Evolutionary conservation across 2,888 invertebrate species (phyloP).

Genomic region (Thumatha senex): DNA sequence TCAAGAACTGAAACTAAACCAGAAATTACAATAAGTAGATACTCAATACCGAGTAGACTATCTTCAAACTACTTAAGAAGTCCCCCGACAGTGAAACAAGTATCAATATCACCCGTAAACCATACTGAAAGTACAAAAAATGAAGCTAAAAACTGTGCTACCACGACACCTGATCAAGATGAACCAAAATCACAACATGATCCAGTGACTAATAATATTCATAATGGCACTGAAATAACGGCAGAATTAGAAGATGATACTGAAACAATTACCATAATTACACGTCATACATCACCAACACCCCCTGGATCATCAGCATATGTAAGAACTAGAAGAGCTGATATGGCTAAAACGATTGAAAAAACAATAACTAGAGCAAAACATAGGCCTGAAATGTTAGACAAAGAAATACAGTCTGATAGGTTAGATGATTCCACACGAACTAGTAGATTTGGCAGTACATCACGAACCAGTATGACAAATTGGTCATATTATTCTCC

Average conservation of each 20-base stretch:
- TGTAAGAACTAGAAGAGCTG: constrained; percentile 86
- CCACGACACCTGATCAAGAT: constrained; percentile 42
- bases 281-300: constrained; percentile 91
- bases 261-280: constrained; percentile 85
- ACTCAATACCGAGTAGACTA: constrained; percentile 70
- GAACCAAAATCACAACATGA: constrained; percentile 40
- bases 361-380: constrained; percentile 86
- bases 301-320: constrained; percentile 86
- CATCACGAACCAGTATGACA: constrained; percentile 83
- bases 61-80: constrained; percentile 72
- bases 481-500: constrained; percentile 86
- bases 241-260: constrained; percentile 51
- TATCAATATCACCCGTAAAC: constrained; percentile 67
- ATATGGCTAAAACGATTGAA: constrained; percentile 88
- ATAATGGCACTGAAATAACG: constrained; percentile 25
- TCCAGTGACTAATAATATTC: constrained; percentile 20
- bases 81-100: constrained; percentile 65
- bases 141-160: constrained; percentile 49
- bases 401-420: constrained; percentile 90
- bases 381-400: constrained; percentile 82
- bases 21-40: constrained; percentile 56
- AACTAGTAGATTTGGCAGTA: constrained; percentile 84
- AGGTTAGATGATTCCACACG: constrained; percentile 87
- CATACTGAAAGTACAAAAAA: constrained; percentile 48
- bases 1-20: constrained; percentile 60